Conservation (phyloP, 2,888 invertebrate genomes). For the Andrena minutula region DNA sequence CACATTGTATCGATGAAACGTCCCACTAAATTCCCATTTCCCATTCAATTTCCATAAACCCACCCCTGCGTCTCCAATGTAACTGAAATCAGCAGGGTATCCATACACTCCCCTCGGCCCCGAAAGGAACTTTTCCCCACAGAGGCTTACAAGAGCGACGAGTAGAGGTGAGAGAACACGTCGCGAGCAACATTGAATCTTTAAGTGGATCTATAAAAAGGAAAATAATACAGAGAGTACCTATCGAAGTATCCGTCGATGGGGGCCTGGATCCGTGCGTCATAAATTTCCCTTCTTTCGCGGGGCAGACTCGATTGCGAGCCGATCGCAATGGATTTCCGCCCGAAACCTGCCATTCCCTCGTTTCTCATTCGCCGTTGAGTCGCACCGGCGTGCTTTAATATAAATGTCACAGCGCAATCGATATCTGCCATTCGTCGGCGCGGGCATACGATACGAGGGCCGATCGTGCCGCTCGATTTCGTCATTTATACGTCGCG, state of each 20-base stretch:
- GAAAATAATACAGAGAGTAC: too few species aligned
- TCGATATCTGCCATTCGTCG: slow-evolving; percentile 67
- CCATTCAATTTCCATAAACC: not conserved
- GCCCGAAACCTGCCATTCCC: slow-evolving; percentile 51
- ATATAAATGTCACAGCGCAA: slow-evolving; percentile 71
- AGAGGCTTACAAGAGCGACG: too few species aligned
- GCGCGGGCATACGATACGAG: slow-evolving; percentile 26
- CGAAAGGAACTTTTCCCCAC: too few species aligned
- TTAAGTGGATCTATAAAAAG: too few species aligned
- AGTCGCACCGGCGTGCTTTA: slow-evolving; percentile 62
- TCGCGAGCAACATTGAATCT: too few species aligned
- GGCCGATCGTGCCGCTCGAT: slow-evolving; percentile 33
- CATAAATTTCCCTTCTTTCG: slow-evolving; percentile 11
- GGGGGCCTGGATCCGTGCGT: too few species aligned
- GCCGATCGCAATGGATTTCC: slow-evolving; percentile 43
- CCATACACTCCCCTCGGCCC: too few species aligned
- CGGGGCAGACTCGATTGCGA: slow-evolving; percentile 46
- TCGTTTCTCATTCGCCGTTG: slow-evolving; percentile 55
- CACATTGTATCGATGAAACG: not conserved
- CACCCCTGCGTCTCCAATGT: not conserved
- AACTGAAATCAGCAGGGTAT: not conserved
- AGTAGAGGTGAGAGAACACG: too few species aligned
- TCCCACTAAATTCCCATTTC: not conserved
- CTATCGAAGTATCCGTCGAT: too few species aligned
- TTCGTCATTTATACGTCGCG: slow-evolving; percentile 53